These are phyloP conservation scores for Anarrhichthys ocellatus DNA, from an alignment of 2,113 vertebrate species.

Conservation along the genomic window DNA sequence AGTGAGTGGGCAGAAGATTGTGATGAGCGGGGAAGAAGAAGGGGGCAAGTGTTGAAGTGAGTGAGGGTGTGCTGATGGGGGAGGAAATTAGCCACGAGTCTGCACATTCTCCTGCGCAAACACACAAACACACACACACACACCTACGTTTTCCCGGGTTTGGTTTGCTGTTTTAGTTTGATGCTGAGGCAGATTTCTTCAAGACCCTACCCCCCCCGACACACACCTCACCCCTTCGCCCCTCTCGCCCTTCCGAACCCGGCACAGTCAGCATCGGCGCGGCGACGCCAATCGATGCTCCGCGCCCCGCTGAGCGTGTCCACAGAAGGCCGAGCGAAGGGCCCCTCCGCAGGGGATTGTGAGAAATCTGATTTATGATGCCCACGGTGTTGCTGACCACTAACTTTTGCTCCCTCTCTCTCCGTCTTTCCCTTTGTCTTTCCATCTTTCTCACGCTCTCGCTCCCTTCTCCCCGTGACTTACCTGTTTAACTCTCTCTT, in stretches of 20 bases:
- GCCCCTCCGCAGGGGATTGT: slow-evolving; percentile 85
- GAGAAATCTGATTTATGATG: slow-evolving; percentile 89
- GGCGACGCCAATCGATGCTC: slow-evolving; percentile 86
- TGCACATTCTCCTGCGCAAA: slow-evolving; percentile 75
- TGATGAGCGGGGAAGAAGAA: slow-evolving; percentile 60
- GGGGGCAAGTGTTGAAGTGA: slow-evolving; percentile 50
- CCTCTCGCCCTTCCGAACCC: slow-evolving; percentile 77
- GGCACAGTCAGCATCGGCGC: slow-evolving; percentile 82
- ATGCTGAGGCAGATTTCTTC: slow-evolving; percentile 80
- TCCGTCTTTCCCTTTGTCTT: slow-evolving; percentile 64
- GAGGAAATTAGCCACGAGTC: slow-evolving; percentile 80
- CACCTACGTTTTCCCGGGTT: slow-evolving; percentile 45
- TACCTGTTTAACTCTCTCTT: slow-evolving; percentile 55
- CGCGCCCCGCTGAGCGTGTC: slow-evolving; percentile 86
- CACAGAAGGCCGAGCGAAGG: slow-evolving; percentile 79
- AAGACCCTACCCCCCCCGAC: slow-evolving; percentile 1
- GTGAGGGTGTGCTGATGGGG: slow-evolving; percentile 76
- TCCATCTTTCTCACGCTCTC: slow-evolving; percentile 45
- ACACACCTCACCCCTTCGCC: slow-evolving; percentile 55
- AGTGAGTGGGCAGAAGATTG: slow-evolving; percentile 71
- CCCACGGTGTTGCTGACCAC: slow-evolving; percentile 85
- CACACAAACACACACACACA: slow-evolving; percentile 51
- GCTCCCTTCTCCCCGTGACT: slow-evolving; percentile 39
- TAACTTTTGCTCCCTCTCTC: slow-evolving; percentile 72
- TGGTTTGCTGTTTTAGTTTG: slow-evolving; percentile 74